Evolutionary conservation across 2,888 invertebrate species (phyloP).

Genomic region (Archips xylosteana): DNA sequence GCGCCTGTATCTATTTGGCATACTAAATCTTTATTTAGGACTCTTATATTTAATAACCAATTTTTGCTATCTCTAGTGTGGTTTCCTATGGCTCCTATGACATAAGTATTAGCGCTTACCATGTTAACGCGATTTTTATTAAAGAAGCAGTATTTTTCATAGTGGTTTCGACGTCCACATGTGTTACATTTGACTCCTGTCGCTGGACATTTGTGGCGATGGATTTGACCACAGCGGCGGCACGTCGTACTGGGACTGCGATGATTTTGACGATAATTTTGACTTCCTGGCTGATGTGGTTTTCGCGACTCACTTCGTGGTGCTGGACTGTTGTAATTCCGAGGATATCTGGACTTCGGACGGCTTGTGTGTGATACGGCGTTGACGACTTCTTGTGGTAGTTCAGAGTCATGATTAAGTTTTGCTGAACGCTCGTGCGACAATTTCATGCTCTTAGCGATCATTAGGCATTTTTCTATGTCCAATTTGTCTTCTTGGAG

Average conservation of each 20-base stretch:
- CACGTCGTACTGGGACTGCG: neutral
- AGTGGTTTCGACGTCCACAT: neutral
- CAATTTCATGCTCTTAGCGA: slow-evolving; percentile 1
- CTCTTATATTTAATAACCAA: slow-evolving; percentile 3
- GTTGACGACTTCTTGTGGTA: neutral
- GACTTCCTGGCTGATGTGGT: no score
- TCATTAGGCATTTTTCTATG: neutral
- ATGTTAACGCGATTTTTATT: neutral
- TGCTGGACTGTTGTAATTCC: no score
- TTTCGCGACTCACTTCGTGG: no score
- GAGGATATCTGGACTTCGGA: no score
- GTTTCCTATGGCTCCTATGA: neutral
- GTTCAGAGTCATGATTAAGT: neutral
- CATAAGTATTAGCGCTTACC: slow-evolving; percentile 2
- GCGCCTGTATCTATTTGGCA: slow-evolving; percentile 9
- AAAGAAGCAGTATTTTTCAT: slow-evolving; percentile 1
- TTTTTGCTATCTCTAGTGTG: neutral
- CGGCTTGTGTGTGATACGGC: neutral
- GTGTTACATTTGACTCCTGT: neutral
- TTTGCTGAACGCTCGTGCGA: neutral
- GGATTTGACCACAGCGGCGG: slow-evolving; percentile 4
- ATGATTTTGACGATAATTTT: no score
- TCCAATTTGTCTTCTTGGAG: slow-evolving; percentile 1
- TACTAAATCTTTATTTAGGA: neutral
- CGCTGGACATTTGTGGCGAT: slow-evolving; percentile 5